Conservation (phyloP, 1,140 invertebrate species). For the Cyclina sinensis region DNA sequence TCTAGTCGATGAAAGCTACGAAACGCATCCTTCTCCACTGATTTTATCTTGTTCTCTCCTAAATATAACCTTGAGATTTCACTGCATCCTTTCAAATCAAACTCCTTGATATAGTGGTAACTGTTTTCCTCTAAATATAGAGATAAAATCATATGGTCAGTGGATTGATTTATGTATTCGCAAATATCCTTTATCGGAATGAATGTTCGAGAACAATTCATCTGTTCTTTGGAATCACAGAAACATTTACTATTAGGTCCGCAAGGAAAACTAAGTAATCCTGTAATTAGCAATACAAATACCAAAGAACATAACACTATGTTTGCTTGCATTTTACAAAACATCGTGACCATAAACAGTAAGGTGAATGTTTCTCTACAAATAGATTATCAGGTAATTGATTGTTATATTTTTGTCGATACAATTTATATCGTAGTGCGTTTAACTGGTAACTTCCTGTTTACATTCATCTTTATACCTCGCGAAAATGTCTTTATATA, state of each 20-base stretch:
- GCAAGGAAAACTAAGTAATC: too few species aligned
- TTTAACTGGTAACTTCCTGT: too few species aligned
- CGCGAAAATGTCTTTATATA: too few species aligned
- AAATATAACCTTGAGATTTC: constrained; percentile 43
- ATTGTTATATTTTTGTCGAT: too few species aligned
- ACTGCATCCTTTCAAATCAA: constrained; percentile 51
- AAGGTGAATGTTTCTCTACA: too few species aligned
- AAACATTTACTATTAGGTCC: background rate
- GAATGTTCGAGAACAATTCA: constrained; percentile 1
- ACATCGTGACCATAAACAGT: too few species aligned
- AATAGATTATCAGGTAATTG: too few species aligned
- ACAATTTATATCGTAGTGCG: too few species aligned
- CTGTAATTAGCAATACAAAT: too few species aligned
- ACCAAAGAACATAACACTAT: too few species aligned
- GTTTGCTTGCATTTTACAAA: too few species aligned
- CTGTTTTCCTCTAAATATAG: background rate
- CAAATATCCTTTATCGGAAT: background rate
- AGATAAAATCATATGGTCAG: background rate
- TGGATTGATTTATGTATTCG: background rate
- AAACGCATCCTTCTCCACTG: constrained; percentile 25
- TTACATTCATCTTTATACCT: too few species aligned
- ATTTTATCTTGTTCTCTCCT: constrained; percentile 5
- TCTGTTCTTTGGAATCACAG: background rate
- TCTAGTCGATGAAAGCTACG: background rate
- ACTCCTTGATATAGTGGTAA: background rate